Percentiles rank a stretch among this genome's conserved stretches.
phyloP scores from a whole-genome alignment of 2,113 vertebrate genomes.

The Nerophis ophidion region DNA sequence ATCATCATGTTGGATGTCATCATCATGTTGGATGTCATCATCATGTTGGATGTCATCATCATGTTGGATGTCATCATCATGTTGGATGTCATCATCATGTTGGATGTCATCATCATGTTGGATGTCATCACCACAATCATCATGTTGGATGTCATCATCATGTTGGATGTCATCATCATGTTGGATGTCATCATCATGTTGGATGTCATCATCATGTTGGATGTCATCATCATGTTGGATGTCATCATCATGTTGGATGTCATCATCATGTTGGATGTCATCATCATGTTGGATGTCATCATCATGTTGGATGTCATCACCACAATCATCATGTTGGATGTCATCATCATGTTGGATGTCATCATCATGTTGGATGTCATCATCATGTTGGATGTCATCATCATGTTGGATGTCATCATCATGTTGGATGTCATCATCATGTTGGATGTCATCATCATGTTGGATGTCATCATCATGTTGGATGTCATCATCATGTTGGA shows the following conservation, averaged over 20 bases:
- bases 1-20: slow-evolving; percentile 1
- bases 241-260: too few species aligned
- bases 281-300: too few species aligned
- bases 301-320: too few species aligned
- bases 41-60: slow-evolving; percentile 4
- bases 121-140: too few species aligned
- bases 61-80: slow-evolving; percentile 1
- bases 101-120: background rate
- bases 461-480: background rate
- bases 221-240: background rate
- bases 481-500: too few species aligned
- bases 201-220: too few species aligned
- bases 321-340: slow-evolving; percentile 14
- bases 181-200: background rate
- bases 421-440: slow-evolving; percentile 1
- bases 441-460: too few species aligned
- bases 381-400: too few species aligned
- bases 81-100: too few species aligned
- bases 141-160: background rate
- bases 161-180: background rate
- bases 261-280: slow-evolving; percentile 1
- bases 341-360: too few species aligned
- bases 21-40: too few species aligned
- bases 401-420: slow-evolving; percentile 4
- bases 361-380: slow-evolving; percentile 1